phyloP scores from a whole-genome alignment of 2,888 invertebrate genomes.

The Neoitamus cyanurus region DNA sequence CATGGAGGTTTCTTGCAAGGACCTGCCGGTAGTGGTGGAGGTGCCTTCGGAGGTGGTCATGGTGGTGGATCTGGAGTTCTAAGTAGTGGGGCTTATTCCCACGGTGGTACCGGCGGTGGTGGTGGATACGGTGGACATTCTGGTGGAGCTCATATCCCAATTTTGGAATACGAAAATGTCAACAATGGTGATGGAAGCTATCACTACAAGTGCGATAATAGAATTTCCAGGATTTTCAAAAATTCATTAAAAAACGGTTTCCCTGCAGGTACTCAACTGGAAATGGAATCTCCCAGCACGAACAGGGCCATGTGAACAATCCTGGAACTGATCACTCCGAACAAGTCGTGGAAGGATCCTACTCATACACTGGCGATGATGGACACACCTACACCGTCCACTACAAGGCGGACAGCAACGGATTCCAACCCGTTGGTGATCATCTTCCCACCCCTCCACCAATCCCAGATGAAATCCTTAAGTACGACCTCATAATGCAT shows the following conservation, averaged over 20 bases:
- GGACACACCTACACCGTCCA: conserved; percentile 73
- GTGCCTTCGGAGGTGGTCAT: neutral
- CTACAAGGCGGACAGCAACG: conserved; percentile 81
- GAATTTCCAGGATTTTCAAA: neutral
- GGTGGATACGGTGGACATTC: neutral
- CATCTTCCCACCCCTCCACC: conserved; percentile 83
- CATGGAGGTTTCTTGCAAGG: conserved; percentile 54
- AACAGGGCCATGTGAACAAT: conserved; percentile 70
- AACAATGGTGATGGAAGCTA: conserved; percentile 75
- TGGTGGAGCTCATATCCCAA: conserved; percentile 67
- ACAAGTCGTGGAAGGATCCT: conserved; percentile 73
- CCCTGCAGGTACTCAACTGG: conserved; percentile 71
- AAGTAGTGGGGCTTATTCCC: neutral
- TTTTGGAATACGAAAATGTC: conserved; percentile 71
- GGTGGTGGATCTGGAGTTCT: neutral
- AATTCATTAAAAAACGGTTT: neutral
- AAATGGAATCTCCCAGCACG: conserved; percentile 73
- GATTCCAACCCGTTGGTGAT: conserved; percentile 80
- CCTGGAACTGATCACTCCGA: conserved; percentile 71
- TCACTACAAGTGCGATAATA: conserved; percentile 69
- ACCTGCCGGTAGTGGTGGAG: conserved; percentile 33
- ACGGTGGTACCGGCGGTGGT: neutral
- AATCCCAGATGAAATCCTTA: conserved; percentile 68
- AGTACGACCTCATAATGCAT: conserved; percentile 48
- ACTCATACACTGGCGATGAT: conserved; percentile 73